These are phyloP conservation scores for Spodoptera exigua DNA, from an alignment of 2,888 invertebrate species.

Conservation along the genomic window DNA sequence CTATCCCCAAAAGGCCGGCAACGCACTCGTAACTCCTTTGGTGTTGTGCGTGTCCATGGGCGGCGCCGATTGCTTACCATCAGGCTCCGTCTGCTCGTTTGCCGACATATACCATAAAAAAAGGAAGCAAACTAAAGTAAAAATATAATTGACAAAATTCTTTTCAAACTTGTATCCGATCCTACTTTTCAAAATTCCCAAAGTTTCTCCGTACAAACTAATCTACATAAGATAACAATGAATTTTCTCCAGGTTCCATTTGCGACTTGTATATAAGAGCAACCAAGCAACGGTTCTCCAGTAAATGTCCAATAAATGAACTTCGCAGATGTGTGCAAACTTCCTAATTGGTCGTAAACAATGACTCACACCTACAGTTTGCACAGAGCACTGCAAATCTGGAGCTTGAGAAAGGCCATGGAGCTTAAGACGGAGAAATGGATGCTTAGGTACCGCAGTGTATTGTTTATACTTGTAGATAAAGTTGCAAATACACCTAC, in stretches of 20 bases:
- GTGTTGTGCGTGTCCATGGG: too few relatives aligned
- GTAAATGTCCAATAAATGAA: slow-evolving; percentile 63
- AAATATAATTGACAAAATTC: too few relatives aligned
- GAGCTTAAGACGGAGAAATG: background rate
- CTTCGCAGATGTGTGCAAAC: slow-evolving; percentile 70
- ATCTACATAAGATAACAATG: slow-evolving; percentile 21
- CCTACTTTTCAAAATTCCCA: background rate
- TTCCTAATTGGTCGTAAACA: slow-evolving; percentile 77
- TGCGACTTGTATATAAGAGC: slow-evolving; percentile 39
- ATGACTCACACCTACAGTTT: slow-evolving; percentile 46
- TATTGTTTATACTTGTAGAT: too few relatives aligned
- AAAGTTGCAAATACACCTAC: too few relatives aligned
- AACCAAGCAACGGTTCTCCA: slow-evolving; percentile 36
- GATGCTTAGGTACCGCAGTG: background rate
- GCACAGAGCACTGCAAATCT: slow-evolving; percentile 18
- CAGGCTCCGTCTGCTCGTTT: too few relatives aligned
- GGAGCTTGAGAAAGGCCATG: slow-evolving; percentile 14
- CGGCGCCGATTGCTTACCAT: too few relatives aligned
- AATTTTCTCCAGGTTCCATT: background rate
- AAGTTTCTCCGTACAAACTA: background rate
- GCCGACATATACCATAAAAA: too few relatives aligned
- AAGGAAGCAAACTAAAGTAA: too few relatives aligned
- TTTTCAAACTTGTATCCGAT: background rate
- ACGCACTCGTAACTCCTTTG: too few relatives aligned
- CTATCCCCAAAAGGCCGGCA: too few relatives aligned